phyloP scores from a whole-genome alignment of 1,140 invertebrate genomes.

The Aphaenogaster ashmeadi region DNA sequence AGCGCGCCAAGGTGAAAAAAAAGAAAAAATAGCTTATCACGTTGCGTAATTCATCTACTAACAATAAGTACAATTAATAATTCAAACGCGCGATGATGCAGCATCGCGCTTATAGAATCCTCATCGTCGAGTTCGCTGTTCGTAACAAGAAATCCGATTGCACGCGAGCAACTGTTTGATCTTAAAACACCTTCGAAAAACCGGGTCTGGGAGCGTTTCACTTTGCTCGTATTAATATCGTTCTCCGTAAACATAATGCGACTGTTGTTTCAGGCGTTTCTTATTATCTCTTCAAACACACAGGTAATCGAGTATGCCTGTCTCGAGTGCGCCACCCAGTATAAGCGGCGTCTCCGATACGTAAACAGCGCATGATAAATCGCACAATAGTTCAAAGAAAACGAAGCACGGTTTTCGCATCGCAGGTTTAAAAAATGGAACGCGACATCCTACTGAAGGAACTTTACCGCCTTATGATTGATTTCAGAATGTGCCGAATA shows the following conservation, averaged over 20 bases:
- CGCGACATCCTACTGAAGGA: not conserved
- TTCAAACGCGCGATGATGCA: not conserved
- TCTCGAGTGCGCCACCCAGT: constrained; percentile 26
- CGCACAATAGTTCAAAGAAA: constrained; percentile 22
- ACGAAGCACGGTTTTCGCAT: not conserved
- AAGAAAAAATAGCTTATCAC: not conserved
- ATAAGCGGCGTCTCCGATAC: constrained; percentile 36
- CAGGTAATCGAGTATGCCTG: constrained; percentile 51
- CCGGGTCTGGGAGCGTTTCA: constrained; percentile 19
- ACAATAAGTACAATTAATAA: constrained; percentile 24
- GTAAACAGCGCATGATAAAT: constrained; percentile 47
- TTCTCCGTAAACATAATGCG: constrained; percentile 34
- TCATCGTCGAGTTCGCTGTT: not conserved
- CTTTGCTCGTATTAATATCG: constrained; percentile 47
- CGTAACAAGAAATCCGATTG: not conserved
- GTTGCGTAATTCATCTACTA: not conserved
- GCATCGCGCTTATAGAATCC: constrained; percentile 13
- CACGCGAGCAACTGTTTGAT: constrained; percentile 42
- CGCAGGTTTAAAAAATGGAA: not conserved
- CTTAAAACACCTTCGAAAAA: constrained; percentile 53
- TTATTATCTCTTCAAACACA: constrained; percentile 58
- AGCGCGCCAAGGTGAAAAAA: not conserved
- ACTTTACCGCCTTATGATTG: not conserved
- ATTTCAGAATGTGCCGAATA: not conserved
- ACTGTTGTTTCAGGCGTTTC: constrained; percentile 48